Evolutionary conservation across 2,797 vertebrate species (phyloP), one percentile per base, ranked within the genome.

Genomic region (Chloroceryle inda): DNA sequence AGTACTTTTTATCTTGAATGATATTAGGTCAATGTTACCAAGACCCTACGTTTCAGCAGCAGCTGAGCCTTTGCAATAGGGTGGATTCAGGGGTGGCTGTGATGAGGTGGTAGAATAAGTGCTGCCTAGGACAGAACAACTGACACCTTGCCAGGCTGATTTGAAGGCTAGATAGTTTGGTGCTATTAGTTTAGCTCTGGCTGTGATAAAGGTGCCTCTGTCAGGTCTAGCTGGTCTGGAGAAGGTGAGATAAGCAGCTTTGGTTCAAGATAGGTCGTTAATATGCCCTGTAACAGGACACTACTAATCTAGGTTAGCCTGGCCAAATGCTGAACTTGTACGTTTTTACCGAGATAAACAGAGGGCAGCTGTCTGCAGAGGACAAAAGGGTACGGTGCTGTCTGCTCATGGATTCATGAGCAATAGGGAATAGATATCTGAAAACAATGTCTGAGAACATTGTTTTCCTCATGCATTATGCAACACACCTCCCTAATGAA

Each of bases 381-480:
- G 55, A 89, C 52, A 64, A 80, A 91, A 8, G 5, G 80, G 53
- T 61, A 26, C 13, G 71, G 11, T 73, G 29, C 38, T 71, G 38
- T 73, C 58, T 95, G 67, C 33, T 92, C 44, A 19, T 88, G 49
- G 47, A 49, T 87, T 71, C 40, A 63, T 63, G 23, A 78, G 85
- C 40, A 40, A 40, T 78, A 81, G 79, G 76, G 72, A 82, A 76
- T 53, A 88, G 76, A 85, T 92, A 27, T 52, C 50, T 18, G 50
- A 29, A 16, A 52, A 29, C 50, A 52, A 18, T 19, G 50, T 29
- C 29, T 53, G 50, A 53, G 50, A 53, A 53, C 27, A 53, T 31
- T 53, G 71, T 84, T 78, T 92, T 82, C 38, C 88, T 97, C 88
- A 96, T 97, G 77, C 38, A 96, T 97, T 96, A 97, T 97, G 94